Evolutionary conservation across 2,797 vertebrate genomes (phyloP).

Genomic region (Ibycter americanus): DNA sequence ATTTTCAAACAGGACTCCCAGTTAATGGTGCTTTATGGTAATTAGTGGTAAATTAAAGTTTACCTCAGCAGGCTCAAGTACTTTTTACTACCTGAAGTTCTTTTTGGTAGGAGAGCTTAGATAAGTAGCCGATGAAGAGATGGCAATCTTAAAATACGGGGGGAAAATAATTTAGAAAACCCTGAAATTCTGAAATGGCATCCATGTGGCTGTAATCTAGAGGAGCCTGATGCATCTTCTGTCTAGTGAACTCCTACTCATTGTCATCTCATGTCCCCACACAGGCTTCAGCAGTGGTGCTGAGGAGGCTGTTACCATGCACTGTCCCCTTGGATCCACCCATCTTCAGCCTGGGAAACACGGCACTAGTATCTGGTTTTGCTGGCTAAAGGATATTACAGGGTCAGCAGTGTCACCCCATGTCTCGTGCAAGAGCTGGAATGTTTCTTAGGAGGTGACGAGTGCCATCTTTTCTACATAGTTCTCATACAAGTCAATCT

Average conservation of each 20-base stretch:
- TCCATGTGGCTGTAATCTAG: accelerated
- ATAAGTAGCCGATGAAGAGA: not conserved
- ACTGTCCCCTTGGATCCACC: not conserved
- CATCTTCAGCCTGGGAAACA: not conserved
- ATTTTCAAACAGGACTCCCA: not conserved
- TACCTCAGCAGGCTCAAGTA: not conserved
- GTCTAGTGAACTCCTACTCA: not conserved
- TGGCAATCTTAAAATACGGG: not conserved
- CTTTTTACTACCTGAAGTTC: not conserved
- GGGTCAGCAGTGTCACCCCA: not conserved
- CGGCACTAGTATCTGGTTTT: not conserved
- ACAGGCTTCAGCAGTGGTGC: not conserved
- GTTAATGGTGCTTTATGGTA: not conserved
- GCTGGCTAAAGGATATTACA: not conserved
- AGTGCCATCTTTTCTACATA: not conserved
- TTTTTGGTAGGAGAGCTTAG: not conserved
- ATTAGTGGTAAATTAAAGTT: not conserved
- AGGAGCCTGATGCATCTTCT: not conserved
- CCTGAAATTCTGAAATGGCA: not conserved
- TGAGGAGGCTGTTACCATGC: not conserved
- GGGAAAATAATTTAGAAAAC: not conserved
- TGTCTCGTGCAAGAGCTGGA: too few relatives aligned
- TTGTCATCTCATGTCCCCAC: accelerated
- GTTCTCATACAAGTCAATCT: not conserved
- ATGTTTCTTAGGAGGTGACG: not conserved